phyloP scores from a whole-genome alignment of 1,140 invertebrate genomes.

The Zaprionus vittiger region DNA sequence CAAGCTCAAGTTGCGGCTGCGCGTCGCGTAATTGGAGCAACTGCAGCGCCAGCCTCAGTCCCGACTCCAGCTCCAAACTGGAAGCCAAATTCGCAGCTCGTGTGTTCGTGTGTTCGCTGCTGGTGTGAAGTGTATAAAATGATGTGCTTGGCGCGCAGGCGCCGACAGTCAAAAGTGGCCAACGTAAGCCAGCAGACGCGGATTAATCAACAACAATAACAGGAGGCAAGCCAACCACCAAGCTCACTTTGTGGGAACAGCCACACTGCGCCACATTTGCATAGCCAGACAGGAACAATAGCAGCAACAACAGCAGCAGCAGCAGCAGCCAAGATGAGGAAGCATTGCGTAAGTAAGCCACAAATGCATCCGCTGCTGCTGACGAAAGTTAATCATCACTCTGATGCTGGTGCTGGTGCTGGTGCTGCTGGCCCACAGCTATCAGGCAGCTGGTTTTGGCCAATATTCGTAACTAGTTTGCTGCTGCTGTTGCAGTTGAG shows the following conservation, averaged over 20 bases:
- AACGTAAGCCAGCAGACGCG: slow-evolving; percentile 27
- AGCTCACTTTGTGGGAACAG: not conserved
- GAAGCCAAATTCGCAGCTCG: slow-evolving; percentile 9
- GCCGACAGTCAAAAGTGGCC: slow-evolving; percentile 62
- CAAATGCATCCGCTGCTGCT: slow-evolving; percentile 24
- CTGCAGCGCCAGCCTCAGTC: slow-evolving; percentile 25
- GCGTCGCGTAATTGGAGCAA: slow-evolving; percentile 71
- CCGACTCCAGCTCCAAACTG: not conserved
- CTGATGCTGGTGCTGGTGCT: not conserved
- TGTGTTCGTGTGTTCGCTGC: no score
- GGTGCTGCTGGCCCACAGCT: slow-evolving; percentile 35
- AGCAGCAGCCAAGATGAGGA: slow-evolving; percentile 53
- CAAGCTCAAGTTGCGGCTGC: slow-evolving; percentile 57
- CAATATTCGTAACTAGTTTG: slow-evolving; percentile 32
- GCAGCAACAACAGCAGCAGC: not conserved
- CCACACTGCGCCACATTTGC: not conserved
- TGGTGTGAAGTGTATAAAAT: slow-evolving; percentile 69
- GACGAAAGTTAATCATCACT: slow-evolving; percentile 39
- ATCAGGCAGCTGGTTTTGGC: slow-evolving; percentile 43
- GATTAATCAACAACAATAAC: slow-evolving; percentile 21
- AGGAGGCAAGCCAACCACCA: no score
- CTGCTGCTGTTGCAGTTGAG: slow-evolving; percentile 47
- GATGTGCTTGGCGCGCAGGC: slow-evolving; percentile 73
- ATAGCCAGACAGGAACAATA: not conserved
- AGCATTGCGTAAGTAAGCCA: slow-evolving; percentile 75